Percentiles rank a stretch among this genome's conserved stretches.
phyloP scores from a whole-genome alignment of 2,113 vertebrate species.

The Brachypteracias leptosomus region DNA sequence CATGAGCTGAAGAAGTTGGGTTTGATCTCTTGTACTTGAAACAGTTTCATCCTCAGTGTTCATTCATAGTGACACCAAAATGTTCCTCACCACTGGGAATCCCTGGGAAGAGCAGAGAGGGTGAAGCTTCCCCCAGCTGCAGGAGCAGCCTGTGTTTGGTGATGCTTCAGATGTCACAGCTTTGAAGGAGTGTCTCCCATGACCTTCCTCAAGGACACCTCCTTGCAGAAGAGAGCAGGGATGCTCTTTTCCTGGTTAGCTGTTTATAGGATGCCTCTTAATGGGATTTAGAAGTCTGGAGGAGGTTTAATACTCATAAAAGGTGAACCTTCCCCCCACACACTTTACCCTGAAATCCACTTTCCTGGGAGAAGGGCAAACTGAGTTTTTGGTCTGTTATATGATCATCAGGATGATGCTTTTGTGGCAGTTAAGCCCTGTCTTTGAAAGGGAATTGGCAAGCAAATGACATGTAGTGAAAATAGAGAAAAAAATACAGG shows the following conservation, averaged over 20 bases:
- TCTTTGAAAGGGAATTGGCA: neutral
- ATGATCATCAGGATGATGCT: neutral
- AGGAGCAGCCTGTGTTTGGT: neutral
- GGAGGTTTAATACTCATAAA: neutral
- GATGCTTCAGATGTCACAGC: neutral
- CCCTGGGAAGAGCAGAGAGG: neutral
- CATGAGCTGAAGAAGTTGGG: neutral
- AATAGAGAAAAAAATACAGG: neutral
- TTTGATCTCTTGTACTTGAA: neutral
- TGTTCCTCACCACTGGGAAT: neutral
- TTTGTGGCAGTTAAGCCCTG: neutral
- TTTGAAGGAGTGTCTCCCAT: neutral
- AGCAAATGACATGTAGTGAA: neutral
- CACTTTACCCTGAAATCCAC: neutral
- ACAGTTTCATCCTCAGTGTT: neutral
- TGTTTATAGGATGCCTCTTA: neutral
- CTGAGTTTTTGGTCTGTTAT: neutral
- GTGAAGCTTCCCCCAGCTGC: neutral
- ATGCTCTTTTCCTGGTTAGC: neutral
- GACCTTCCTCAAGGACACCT: conserved; percentile 1
- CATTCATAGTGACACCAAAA: neutral
- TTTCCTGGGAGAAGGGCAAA: neutral
- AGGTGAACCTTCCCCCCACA: neutral
- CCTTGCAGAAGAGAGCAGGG: neutral
- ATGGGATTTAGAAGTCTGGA: neutral